These are phyloP conservation scores for Liodrosophila aerea DNA, from an alignment of 2,888 invertebrate genomes.

Conservation along the genomic window DNA sequence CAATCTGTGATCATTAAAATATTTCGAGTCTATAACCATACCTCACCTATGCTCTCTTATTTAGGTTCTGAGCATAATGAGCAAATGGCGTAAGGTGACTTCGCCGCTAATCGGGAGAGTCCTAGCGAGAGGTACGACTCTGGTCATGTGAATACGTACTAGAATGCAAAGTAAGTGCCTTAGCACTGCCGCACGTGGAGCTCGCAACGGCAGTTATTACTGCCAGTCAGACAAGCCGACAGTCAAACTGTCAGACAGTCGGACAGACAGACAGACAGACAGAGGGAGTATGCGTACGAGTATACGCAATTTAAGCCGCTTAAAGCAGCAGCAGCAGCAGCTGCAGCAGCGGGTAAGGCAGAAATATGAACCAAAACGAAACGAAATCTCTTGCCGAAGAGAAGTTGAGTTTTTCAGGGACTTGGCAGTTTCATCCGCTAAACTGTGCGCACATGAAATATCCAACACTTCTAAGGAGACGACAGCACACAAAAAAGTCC, in stretches of 20 bases:
- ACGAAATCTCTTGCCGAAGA: constrained; percentile 45
- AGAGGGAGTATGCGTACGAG: constrained; percentile 27
- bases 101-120: neutral
- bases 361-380: constrained; percentile 53
- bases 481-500: constrained; percentile 55
- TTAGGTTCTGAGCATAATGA: constrained; percentile 46
- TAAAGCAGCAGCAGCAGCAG: constrained; percentile 42
- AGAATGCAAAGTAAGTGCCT: constrained; percentile 59
- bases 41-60: no score
- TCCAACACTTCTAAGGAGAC: constrained; percentile 33
- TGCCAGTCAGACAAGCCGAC: constrained; percentile 34
- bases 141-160: constrained; percentile 28
- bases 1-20: no score
- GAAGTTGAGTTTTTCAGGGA: constrained; percentile 29
- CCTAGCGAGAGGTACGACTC: constrained; percentile 5
- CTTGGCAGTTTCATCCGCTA: constrained; percentile 46
- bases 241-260: no score
- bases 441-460: constrained; percentile 69
- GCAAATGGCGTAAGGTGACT: constrained; percentile 1
- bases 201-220: constrained; percentile 34
- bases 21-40: no score
- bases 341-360: constrained; percentile 16
- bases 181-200: constrained; percentile 3
- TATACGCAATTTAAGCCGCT: constrained; percentile 72
- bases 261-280: constrained; percentile 7